phyloP scores from a whole-genome alignment of 2,113 vertebrate species.

The Gracilinanus agilis region DNA sequence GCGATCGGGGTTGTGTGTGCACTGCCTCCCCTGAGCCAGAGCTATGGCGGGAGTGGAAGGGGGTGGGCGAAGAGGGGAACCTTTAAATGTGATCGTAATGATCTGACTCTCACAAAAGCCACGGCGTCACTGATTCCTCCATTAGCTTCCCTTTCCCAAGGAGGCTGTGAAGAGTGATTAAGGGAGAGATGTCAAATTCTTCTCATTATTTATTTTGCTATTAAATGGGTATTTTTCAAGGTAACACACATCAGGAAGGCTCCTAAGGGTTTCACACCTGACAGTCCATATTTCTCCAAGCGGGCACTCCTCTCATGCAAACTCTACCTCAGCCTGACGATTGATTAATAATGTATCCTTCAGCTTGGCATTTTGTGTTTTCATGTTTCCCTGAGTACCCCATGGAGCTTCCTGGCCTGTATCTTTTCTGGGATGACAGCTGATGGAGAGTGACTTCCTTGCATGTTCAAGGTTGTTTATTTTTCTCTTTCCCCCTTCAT shows the following conservation, averaged over 20 bases:
- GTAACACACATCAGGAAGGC: not conserved
- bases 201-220: not conserved
- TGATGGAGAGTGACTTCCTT: conserved; percentile 44
- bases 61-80: not conserved
- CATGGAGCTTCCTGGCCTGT: conserved; percentile 31
- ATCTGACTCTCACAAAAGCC: not conserved
- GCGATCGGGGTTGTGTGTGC: not conserved
- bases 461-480: conserved; percentile 48
- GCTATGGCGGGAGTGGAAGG: not conserved
- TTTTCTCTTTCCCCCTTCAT: not conserved
- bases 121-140: not conserved
- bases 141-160: not conserved
- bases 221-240: conserved; percentile 40
- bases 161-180: fast-evolving
- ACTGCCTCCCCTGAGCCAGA: not conserved
- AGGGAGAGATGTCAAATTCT: not conserved
- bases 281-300: conserved; percentile 11
- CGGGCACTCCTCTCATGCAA: not conserved
- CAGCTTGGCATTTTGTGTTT: not conserved
- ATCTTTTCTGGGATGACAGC: conserved; percentile 38
- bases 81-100: not conserved
- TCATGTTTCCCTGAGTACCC: conserved; percentile 33
- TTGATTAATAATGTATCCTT: conserved; percentile 60
- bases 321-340: conserved; percentile 4
- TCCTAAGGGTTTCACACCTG: not conserved